Conservation (phyloP, 2,888 invertebrate species). For the Spilosoma lubricipeda region DNA sequence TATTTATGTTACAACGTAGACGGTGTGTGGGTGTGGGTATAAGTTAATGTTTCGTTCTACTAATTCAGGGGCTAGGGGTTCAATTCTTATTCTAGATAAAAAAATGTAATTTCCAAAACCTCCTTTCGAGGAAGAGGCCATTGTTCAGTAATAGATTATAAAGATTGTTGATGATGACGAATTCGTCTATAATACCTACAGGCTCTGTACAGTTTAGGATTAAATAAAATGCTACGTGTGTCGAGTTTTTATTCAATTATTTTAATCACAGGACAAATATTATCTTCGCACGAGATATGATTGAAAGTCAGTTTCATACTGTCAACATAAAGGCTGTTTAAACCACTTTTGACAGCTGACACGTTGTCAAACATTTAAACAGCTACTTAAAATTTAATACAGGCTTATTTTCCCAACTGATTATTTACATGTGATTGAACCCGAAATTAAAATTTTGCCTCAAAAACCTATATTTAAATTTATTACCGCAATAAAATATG, state of each 20-base stretch:
- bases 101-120: too few species aligned
- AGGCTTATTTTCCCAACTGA: constrained; percentile 32
- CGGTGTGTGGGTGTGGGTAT: neutral
- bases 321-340: constrained; percentile 10
- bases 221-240: neutral
- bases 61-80: neutral
- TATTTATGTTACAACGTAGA: constrained; percentile 4
- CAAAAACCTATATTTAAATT: constrained; percentile 40
- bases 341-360: constrained; percentile 17
- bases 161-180: too few species aligned
- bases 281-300: constrained; percentile 8
- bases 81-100: too few species aligned
- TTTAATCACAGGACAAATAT: constrained; percentile 1
- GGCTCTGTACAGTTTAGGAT: neutral
- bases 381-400: constrained; percentile 6
- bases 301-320: constrained; percentile 1
- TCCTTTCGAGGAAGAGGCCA: too few species aligned
- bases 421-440: constrained; percentile 41
- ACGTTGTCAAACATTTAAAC: constrained; percentile 30
- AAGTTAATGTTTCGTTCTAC: neutral
- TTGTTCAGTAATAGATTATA: too few species aligned
- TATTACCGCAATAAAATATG: constrained; percentile 47
- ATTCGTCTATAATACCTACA: neutral
- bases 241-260: neutral
- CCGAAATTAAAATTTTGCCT: constrained; percentile 21